These are phyloP conservation scores for Dicrurus megarhynchus DNA, from an alignment of 2,113 vertebrate genomes.

Conservation along the genomic window DNA sequence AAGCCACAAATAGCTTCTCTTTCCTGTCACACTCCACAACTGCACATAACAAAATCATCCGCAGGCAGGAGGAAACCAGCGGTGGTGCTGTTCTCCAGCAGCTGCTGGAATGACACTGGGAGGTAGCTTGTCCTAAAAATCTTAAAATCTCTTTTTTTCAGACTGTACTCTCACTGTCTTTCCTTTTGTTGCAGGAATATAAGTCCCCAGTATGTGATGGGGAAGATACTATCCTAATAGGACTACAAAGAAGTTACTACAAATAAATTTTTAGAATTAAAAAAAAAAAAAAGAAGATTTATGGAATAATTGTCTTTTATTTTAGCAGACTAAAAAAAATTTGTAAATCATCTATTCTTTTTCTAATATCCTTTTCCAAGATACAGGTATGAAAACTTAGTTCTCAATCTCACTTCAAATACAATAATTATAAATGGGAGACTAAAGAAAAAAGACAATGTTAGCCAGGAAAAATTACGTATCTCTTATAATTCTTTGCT, in stretches of 20 bases:
- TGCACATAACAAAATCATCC: neutral
- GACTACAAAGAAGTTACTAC: neutral
- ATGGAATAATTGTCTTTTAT: neutral
- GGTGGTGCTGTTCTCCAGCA: neutral
- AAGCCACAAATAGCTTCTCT: slow-evolving; percentile 49
- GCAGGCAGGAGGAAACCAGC: neutral
- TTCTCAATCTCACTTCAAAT: neutral
- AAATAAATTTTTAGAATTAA: neutral
- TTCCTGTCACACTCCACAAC: neutral
- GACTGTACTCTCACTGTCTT: neutral
- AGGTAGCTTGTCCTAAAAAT: neutral
- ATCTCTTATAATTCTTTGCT: neutral
- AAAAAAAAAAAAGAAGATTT: neutral
- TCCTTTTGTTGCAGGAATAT: slow-evolving; percentile 31
- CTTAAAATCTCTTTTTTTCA: neutral
- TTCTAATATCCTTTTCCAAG: neutral
- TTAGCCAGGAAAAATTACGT: neutral
- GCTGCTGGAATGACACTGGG: neutral
- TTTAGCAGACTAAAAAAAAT: neutral
- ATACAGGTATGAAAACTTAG: neutral
- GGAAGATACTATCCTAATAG: neutral
- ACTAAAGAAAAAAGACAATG: neutral
- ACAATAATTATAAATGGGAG: neutral
- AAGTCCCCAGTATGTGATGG: neutral
- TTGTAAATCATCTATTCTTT: neutral